Evolutionary conservation across 2,113 vertebrate genomes (phyloP).

Genomic region (Saccopteryx leptura): DNA sequence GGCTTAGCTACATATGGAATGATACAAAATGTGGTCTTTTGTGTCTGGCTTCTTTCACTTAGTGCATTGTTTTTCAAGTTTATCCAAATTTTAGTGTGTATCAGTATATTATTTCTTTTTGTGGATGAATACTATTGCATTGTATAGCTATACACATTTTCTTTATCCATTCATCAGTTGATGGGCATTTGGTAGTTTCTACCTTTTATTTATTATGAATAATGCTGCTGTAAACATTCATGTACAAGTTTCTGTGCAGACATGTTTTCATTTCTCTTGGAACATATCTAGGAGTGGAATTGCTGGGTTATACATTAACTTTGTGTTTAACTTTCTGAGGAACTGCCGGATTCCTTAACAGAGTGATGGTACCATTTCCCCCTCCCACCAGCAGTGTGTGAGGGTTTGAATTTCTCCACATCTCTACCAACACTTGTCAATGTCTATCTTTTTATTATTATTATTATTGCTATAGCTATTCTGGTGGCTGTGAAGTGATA

Average conservation of each 20-base stretch:
- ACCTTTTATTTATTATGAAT: constrained; percentile 59
- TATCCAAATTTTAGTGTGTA: background rate
- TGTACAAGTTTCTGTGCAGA: constrained; percentile 24
- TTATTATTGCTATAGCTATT: constrained; percentile 5
- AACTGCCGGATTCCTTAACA: background rate
- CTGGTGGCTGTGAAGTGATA: constrained; percentile 17
- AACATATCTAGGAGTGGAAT: background rate
- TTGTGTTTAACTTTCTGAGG: constrained; percentile 23
- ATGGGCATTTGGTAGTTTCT: constrained; percentile 20
- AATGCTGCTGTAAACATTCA: background rate
- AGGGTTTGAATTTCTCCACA: constrained; percentile 18
- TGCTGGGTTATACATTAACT: background rate
- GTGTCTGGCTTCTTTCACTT: constrained; percentile 35
- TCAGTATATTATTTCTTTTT: constrained; percentile 51
- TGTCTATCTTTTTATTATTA: background rate
- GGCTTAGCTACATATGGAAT: background rate
- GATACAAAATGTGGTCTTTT: background rate
- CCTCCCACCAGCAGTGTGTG: constrained; percentile 11
- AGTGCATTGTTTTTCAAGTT: constrained; percentile 36
- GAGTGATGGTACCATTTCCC: constrained; percentile 11
- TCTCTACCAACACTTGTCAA: constrained; percentile 31
- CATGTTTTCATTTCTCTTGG: constrained; percentile 57
- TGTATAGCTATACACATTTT: constrained; percentile 23
- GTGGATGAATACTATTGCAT: constrained; percentile 45
- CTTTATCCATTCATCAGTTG: constrained; percentile 17